Base-by-base conservation (phyloP, 2,797 vertebrate genomes). In the Schizothorax lantsangensis region DNA sequence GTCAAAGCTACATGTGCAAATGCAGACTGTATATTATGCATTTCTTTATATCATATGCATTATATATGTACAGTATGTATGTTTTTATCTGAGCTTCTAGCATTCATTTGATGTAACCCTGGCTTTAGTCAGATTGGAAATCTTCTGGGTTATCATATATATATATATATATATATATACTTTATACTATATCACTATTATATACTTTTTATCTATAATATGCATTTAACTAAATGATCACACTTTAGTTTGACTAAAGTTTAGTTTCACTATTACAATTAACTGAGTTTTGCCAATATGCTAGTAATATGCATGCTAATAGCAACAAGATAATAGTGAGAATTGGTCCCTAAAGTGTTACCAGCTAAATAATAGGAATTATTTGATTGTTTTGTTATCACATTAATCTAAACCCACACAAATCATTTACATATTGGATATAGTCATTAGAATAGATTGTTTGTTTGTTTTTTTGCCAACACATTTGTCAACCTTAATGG, bases 401-500 rank as follows among this genome's bases (percentile, higher is more conserved):
- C 23, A 57, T 59, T 64, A 3, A 33, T 33, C 62, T 66, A 66
- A 64, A 66, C 30, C 30, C 30, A 54, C 73, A 77, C 19, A 36
- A 30, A 10, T 74, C 0, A 5, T 26, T 49, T 57, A 14, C 33
- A 78, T 17, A 43, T 12, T 40, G 33, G 54, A 6, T 62, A 26
- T 17, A 79, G 26, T 57, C 14, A 14, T 19, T 47, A 36, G 19
- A 47, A 77, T 26, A 40, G n/a, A 45, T 66, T 11, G 59, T 62
- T 62, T 66, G 21, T 84, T 36, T 64, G 8, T 84, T 75, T 57
- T 36, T 83, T 40, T 77, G n/a, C 43, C 38, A 38, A 62, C 43
- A 49, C 83, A 49, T 93, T 91, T 93, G 87, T 85, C 75, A 89
- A 88, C 83, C 87, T 92, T 91, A 91, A 94, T 93, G 79, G 85